Evolutionary conservation across 1,140 invertebrate species (phyloP).

Genomic region (Andricus grossulariae): DNA sequence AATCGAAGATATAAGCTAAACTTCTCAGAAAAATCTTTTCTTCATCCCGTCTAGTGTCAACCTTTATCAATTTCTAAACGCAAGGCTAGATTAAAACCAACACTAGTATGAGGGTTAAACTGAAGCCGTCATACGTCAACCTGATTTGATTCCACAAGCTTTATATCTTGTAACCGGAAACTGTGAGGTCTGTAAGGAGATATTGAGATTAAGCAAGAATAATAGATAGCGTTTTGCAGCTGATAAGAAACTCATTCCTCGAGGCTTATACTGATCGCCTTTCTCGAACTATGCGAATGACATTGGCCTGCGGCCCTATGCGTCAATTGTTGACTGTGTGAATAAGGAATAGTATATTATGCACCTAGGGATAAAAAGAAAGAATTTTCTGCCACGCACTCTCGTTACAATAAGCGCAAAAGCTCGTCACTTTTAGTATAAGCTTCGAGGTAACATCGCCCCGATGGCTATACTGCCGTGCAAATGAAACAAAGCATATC

Average conservation of each 20-base stretch:
- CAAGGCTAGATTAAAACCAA: neutral
- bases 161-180: slow-evolving; percentile 16
- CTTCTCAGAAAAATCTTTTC: no score
- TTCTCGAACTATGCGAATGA: slow-evolving; percentile 17
- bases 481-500: no score
- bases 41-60: no score
- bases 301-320: neutral
- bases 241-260: slow-evolving; percentile 29
- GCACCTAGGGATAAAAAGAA: neutral
- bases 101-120: neutral
- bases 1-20: no score
- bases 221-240: slow-evolving; percentile 16
- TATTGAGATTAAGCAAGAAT: slow-evolving; percentile 13
- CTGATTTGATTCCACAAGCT: slow-evolving; percentile 18
- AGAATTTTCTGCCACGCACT: slow-evolving; percentile 28
- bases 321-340: slow-evolving; percentile 26
- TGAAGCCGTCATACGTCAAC: slow-evolving; percentile 1
- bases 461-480: neutral
- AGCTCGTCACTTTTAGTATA: slow-evolving; percentile 21
- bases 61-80: neutral
- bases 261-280: slow-evolving; percentile 15
- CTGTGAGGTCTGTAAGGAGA: neutral
- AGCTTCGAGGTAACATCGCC: neutral
- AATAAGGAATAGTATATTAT: neutral
- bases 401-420: slow-evolving; percentile 17